phyloP scores from a whole-genome alignment of 2,797 vertebrate genomes.

The Peromyscus nudipes region DNA sequence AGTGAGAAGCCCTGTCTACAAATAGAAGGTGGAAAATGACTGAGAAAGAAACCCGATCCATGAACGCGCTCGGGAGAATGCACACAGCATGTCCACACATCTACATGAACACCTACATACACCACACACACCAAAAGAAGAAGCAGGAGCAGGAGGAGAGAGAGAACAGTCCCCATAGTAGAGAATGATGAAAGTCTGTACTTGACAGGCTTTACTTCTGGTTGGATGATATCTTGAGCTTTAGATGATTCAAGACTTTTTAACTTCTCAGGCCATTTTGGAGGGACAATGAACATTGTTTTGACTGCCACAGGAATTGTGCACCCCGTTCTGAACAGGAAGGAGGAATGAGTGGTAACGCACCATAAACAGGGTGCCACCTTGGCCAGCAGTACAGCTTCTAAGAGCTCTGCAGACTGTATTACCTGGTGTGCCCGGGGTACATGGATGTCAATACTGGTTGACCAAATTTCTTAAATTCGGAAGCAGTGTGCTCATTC shows the following conservation, averaged over 20 bases:
- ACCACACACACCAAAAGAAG: neutral
- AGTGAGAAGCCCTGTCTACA: neutral
- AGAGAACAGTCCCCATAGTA: neutral
- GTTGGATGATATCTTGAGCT: neutral
- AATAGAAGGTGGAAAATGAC: neutral
- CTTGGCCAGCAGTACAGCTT: neutral
- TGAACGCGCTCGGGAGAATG: neutral
- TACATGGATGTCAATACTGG: neutral
- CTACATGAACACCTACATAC: neutral
- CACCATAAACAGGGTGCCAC: neutral
- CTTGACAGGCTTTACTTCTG: neutral
- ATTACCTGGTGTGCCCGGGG: neutral
- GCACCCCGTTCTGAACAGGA: neutral
- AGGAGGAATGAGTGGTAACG: neutral
- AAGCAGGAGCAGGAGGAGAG: neutral
- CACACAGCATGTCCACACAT: neutral
- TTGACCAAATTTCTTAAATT: conserved; percentile 49
- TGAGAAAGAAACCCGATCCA: neutral
- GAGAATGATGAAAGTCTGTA: conserved; percentile 3
- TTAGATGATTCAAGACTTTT: neutral
- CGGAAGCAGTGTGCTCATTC: neutral
- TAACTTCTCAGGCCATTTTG: neutral
- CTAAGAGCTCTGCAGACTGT: neutral
- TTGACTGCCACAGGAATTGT: neutral
- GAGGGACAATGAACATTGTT: neutral